Evolutionary conservation across 2,113 vertebrate species (phyloP).

Genomic region (Promerops cafer): DNA sequence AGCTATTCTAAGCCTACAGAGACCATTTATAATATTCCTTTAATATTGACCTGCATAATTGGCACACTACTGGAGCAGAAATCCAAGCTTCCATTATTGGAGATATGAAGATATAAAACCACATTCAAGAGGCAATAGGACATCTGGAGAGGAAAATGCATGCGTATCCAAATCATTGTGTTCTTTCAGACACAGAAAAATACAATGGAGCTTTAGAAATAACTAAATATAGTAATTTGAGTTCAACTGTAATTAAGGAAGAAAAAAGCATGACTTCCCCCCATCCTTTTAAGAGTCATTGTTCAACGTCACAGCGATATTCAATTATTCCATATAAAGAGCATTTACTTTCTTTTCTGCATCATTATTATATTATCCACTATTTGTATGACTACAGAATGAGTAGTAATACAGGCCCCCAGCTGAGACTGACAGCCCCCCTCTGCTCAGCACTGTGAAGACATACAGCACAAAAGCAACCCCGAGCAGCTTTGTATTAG

Average conservation of each 20-base stretch:
- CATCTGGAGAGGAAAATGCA: slow-evolving; percentile 50
- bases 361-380: slow-evolving; percentile 61
- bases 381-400: slow-evolving; percentile 59
- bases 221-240: slow-evolving; percentile 62
- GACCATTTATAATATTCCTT: neutral
- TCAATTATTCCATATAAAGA: slow-evolving; percentile 64
- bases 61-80: neutral
- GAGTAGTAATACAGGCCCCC: slow-evolving; percentile 51
- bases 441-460: slow-evolving; percentile 33
- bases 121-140: slow-evolving; percentile 28
- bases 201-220: slow-evolving; percentile 59
- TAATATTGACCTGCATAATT: slow-evolving; percentile 17
- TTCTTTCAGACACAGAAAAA: slow-evolving; percentile 33
- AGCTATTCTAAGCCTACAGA: neutral
- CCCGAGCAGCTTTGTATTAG: neutral
- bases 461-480: slow-evolving; percentile 40
- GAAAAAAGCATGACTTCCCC: slow-evolving; percentile 45
- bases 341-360: slow-evolving; percentile 62
- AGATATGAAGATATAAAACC: slow-evolving; percentile 14
- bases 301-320: slow-evolving; percentile 53
- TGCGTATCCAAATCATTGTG: slow-evolving; percentile 28
- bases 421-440: slow-evolving; percentile 53
- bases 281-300: slow-evolving; percentile 44
- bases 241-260: slow-evolving; percentile 53
- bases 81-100: neutral